phyloP scores from a whole-genome alignment of 2,888 invertebrate genomes.

The Melanostoma mellinum region DNA sequence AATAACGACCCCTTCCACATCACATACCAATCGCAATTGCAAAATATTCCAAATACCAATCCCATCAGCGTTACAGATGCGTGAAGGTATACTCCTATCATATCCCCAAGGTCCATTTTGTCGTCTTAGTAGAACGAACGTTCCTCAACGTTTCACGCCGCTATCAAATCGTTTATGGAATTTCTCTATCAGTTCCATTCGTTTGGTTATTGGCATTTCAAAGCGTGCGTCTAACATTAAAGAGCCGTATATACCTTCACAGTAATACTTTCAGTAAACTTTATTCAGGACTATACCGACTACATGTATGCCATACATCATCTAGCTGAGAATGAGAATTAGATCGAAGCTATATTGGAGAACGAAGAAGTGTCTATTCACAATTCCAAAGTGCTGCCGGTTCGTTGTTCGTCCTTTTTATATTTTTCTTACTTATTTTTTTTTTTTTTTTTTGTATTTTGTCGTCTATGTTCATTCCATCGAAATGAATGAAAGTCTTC shows the following conservation, averaged over 20 bases:
- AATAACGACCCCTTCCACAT: no score
- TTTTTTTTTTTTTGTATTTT: background rate
- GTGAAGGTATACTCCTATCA: background rate
- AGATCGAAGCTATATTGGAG: constrained; percentile 49
- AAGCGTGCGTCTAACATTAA: constrained; percentile 53
- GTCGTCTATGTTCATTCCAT: constrained; percentile 59
- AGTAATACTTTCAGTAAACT: constrained; percentile 4
- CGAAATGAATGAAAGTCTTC: constrained; percentile 73
- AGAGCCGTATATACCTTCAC: constrained; percentile 31
- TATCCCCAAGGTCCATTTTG: constrained; percentile 16
- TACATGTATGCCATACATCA: constrained; percentile 48
- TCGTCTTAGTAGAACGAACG: constrained; percentile 9
- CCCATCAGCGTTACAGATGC: constrained; percentile 21
- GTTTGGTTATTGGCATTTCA: constrained; percentile 69
- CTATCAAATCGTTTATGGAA: constrained; percentile 69
- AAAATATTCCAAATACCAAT: constrained; percentile 23
- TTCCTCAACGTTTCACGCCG: constrained; percentile 45
- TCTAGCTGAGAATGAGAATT: constrained; percentile 48
- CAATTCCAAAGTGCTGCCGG: constrained; percentile 64
- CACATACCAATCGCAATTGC: background rate
- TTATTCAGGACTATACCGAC: constrained; percentile 29
- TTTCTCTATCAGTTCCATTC: constrained; percentile 70
- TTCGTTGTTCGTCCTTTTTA: constrained; percentile 35
- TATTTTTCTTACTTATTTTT: background rate
- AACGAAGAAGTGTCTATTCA: constrained; percentile 56